These are phyloP conservation scores for Amphibalanus amphitrite DNA, from an alignment of 1,140 invertebrate genomes.

Conservation along the genomic window DNA sequence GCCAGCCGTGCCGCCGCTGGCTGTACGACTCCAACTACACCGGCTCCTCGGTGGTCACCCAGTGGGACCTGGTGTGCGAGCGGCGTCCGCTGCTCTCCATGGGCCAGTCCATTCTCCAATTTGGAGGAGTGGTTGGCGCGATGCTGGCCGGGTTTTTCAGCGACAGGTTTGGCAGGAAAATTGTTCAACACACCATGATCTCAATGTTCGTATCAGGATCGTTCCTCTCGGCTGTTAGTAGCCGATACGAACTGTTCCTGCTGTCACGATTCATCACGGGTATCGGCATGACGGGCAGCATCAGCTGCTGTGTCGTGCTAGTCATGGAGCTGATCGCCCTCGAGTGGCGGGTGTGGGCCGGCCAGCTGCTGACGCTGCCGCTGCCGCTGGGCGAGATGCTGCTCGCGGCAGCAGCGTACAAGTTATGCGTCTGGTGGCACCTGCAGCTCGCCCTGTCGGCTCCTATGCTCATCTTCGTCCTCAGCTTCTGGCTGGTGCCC, in stretches of 20 bases:
- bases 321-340: too few species aligned
- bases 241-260: too few species aligned
- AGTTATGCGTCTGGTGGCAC: too few species aligned
- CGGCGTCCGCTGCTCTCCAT: slow-evolving; percentile 11
- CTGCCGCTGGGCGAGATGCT: too few species aligned
- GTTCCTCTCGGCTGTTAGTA: too few species aligned
- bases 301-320: too few species aligned
- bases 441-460: slow-evolving; percentile 54
- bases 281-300: too few species aligned
- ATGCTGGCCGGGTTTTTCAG: slow-evolving; percentile 14
- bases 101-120: slow-evolving; percentile 16
- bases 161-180: slow-evolving; percentile 10
- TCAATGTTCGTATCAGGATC: too few species aligned
- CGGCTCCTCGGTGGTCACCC: neutral
- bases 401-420: too few species aligned
- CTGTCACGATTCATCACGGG: too few species aligned
- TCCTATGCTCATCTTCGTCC: slow-evolving; percentile 48
- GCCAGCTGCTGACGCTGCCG: too few species aligned
- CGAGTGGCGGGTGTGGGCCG: too few species aligned
- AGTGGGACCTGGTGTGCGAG: slow-evolving; percentile 18
- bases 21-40: neutral
- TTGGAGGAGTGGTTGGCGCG: slow-evolving; percentile 14
- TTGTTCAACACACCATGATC: neutral
- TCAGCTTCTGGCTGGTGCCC: slow-evolving; percentile 44
- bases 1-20: neutral